These are phyloP conservation scores for Onychorhynchus coronatus DNA, from an alignment of 2,113 vertebrate genomes.

Conservation along the genomic window DNA sequence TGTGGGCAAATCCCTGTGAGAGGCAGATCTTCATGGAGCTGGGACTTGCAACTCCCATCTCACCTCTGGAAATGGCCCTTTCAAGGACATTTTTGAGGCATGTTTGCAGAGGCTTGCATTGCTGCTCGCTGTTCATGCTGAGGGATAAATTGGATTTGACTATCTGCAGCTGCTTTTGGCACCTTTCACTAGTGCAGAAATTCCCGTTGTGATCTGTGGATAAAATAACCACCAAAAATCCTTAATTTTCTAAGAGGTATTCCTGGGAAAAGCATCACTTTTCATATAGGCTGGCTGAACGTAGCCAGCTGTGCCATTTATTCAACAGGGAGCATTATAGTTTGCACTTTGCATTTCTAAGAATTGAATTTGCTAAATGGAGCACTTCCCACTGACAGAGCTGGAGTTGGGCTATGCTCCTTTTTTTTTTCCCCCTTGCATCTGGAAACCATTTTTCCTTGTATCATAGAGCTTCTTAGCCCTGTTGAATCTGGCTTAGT, in stretches of 20 bases:
- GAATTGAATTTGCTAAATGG: slow-evolving; percentile 27
- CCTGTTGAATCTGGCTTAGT: slow-evolving; percentile 32
- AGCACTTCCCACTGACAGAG: slow-evolving; percentile 14
- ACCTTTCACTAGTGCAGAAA: slow-evolving; percentile 25
- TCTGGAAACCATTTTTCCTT: slow-evolving; percentile 23
- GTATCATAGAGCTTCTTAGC: background rate
- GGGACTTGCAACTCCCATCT: background rate
- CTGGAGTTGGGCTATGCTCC: fast-evolving
- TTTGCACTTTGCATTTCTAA: slow-evolving; percentile 30
- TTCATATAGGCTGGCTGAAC: background rate
- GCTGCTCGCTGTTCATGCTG: slow-evolving; percentile 1
- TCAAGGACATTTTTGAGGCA: background rate
- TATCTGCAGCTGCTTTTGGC: slow-evolving; percentile 51
- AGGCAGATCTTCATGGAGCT: background rate
- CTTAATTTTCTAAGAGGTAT: background rate
- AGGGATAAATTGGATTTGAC: slow-evolving; percentile 48
- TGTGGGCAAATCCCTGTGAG: background rate
- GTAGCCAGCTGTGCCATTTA: background rate
- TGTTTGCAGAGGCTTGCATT: slow-evolving; percentile 7
- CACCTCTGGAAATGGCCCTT: background rate
- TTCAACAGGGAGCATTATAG: background rate
- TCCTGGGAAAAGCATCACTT: background rate
- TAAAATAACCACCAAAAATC: background rate
- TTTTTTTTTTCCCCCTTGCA: background rate
- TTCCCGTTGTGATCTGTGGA: background rate